Conservation (phyloP, 1,140 invertebrate species). For the Palaemon carinicauda region DNA sequence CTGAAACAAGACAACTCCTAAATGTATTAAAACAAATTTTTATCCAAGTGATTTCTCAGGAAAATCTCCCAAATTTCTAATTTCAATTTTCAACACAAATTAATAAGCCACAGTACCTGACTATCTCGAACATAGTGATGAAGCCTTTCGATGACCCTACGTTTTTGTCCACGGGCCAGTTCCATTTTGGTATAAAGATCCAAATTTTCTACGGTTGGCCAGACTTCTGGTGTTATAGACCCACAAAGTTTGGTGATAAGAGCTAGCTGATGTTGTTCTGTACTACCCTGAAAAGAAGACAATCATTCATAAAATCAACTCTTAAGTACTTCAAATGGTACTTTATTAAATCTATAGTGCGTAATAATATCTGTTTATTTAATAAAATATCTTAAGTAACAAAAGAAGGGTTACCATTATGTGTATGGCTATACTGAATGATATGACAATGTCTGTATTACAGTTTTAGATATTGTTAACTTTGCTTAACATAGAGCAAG, state of each 20-base stretch:
- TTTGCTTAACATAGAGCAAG: too few relatives aligned
- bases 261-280: conserved; percentile 94
- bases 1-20: too few relatives aligned
- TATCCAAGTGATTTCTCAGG: too few relatives aligned
- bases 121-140: conserved; percentile 93
- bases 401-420: too few relatives aligned
- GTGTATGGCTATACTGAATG: too few relatives aligned
- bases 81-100: too few relatives aligned
- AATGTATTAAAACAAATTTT: too few relatives aligned
- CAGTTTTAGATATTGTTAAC: too few relatives aligned
- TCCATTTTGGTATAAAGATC: conserved; percentile 93
- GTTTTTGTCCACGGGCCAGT: conserved; percentile 86
- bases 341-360: neutral
- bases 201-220: conserved; percentile 93
- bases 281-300: conserved; percentile 76
- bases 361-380: neutral
- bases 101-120: conserved; percentile 63
- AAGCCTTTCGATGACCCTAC: conserved; percentile 82
- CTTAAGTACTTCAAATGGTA: neutral
- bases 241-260: conserved; percentile 98
- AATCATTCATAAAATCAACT: neutral
- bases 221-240: conserved; percentile 91
- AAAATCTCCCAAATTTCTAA: too few relatives aligned
- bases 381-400: neutral
- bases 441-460: too few relatives aligned